Base-by-base conservation (phyloP, 2,113 vertebrate species). In the Phalacrocorax carbo region DNA sequence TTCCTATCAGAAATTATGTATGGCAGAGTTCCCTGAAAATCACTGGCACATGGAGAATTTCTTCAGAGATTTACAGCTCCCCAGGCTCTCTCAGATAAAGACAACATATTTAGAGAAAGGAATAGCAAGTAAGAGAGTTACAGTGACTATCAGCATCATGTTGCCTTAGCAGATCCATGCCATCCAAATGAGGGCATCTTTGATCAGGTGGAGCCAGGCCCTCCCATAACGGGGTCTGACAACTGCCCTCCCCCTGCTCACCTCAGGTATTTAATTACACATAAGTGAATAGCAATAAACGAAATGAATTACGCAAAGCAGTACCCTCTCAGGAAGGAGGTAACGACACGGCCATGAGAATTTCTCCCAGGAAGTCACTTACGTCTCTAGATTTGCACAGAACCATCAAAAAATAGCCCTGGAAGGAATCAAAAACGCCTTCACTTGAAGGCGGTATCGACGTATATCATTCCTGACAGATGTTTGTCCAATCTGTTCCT, bases 21-120 rank as follows among this genome's bases (percentile, higher is more conserved):
- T 95, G 96, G 95, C 96, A 97, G 86, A 86, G 77, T 96, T 96
- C 94, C 94, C 96, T 95, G 93, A 87, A 96, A 97, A 97, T 95
- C 95, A 95, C 72, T 91, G 93, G 93, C 95, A 97, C 95, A 92
- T 94, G 95, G 94, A 96, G 93, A 87, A 94, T 93, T 94, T 97
- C 94, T 95, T 93, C 81, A 82, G 86, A 94, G 92, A 77, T 75
- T 95, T 96, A 94, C 94, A 93, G 91, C 49, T 97, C 95, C 89
- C 77, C 81, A 30, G 97, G 77, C 91, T 93, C 62, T 77, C 89
- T 80, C 51, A 36, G 78, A 95, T 84, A 89, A 93, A 96, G 88
- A 94, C 86, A 92, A 91, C 91, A 82, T 87, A 80, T 85, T 96
- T 91, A 66, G 73, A 85, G 86, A 95, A 51, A 62, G 54, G 32